phyloP scores from a whole-genome alignment of 2,888 invertebrate genomes.

The Platycnemis pennipes region DNA sequence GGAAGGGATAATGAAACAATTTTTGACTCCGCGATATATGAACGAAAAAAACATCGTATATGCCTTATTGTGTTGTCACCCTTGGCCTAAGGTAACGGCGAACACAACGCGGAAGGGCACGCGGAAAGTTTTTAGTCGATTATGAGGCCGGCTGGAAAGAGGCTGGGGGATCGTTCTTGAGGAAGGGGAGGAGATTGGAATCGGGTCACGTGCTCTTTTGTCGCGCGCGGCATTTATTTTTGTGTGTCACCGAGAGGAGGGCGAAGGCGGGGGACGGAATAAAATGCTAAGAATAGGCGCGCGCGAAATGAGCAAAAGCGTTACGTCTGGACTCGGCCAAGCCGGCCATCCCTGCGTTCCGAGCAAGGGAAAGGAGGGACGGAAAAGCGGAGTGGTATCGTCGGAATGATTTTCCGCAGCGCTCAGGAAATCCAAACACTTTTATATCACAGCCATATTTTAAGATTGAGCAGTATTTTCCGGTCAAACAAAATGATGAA shows the following conservation, averaged over 20 bases:
- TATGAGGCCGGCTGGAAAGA: not conserved
- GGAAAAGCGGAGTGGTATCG: not conserved
- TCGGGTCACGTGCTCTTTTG: conserved; percentile 11
- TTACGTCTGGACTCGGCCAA: not conserved
- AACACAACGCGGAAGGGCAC: not conserved
- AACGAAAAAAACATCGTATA: too few species aligned
- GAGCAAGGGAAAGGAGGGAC: not conserved
- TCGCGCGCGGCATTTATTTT: not conserved
- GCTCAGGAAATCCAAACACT: not conserved
- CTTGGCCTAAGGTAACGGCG: conserved; percentile 9
- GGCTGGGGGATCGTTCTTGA: not conserved
- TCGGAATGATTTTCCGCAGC: not conserved
- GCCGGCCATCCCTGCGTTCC: not conserved
- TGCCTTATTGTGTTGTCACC: too few species aligned
- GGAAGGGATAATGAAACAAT: too few species aligned
- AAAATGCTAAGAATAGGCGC: conserved; percentile 29
- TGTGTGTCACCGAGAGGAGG: not conserved
- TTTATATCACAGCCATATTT: not conserved
- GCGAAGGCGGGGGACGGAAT: not conserved
- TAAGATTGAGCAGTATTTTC: not conserved
- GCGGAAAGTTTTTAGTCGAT: not conserved
- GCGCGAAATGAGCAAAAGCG: conserved; percentile 24
- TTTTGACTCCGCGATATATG: too few species aligned
- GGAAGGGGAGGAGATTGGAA: not conserved
- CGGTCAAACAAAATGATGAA: not conserved